Evolutionary conservation across 2,113 vertebrate genomes (phyloP).

Genomic region (Xiphorhynchus elegans): DNA sequence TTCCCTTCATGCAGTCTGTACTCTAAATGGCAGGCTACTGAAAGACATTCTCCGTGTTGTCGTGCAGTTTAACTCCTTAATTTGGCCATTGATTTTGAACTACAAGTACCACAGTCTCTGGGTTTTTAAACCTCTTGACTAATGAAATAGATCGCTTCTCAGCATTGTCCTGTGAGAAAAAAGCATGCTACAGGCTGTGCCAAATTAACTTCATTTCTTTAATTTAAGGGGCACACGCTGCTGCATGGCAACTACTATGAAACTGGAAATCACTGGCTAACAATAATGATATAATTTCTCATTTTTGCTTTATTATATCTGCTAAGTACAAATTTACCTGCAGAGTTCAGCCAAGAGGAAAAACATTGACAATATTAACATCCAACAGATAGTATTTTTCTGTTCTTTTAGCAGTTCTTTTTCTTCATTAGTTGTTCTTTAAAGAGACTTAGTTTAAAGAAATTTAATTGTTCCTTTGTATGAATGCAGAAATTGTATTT

Average conservation of each 20-base stretch:
- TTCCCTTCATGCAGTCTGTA: not conserved
- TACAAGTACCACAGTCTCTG: not conserved
- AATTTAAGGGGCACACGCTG: not conserved
- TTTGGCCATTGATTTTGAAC: slow-evolving; percentile 1
- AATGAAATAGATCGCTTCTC: not conserved
- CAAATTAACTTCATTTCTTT: slow-evolving; percentile 7
- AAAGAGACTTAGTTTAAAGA: slow-evolving; percentile 15
- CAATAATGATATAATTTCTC: not conserved
- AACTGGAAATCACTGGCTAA: slow-evolving; percentile 13
- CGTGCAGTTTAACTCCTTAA: slow-evolving; percentile 33
- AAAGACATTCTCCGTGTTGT: not conserved
- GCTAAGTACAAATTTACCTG: slow-evolving; percentile 26
- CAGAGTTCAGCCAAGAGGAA: not conserved
- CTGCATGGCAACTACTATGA: not conserved
- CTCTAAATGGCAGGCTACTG: not conserved
- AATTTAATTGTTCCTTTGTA: slow-evolving; percentile 1
- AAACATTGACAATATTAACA: not conserved
- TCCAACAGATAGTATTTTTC: not conserved
- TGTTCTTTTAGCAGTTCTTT: not conserved
- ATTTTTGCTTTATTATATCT: slow-evolving; percentile 19
- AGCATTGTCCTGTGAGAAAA: not conserved
- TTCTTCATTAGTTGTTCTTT: not conserved
- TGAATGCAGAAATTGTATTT: slow-evolving; percentile 6
- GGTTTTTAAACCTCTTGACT: not conserved
- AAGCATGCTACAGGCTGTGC: not conserved